phyloP scores from a whole-genome alignment of 2,113 vertebrate species.

The Pseudolaguvia tuberculata region DNA sequence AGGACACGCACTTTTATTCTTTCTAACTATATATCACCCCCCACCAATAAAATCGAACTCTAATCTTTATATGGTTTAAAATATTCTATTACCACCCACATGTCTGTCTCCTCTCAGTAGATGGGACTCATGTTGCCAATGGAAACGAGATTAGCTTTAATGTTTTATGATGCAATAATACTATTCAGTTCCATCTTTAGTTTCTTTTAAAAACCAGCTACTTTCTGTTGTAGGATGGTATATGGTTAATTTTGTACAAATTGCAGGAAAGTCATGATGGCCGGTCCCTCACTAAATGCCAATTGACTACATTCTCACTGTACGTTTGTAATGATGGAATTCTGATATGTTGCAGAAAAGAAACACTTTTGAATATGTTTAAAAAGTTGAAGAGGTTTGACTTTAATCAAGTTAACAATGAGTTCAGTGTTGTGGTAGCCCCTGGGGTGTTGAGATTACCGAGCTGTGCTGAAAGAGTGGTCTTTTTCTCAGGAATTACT shows the following conservation, averaged over 20 bases:
- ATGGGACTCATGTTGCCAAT: neutral
- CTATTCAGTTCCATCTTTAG: neutral
- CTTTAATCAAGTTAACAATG: neutral
- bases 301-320: neutral
- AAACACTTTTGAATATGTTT: neutral
- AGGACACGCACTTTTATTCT: too few species aligned
- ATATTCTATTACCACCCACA: neutral
- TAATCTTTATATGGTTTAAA: neutral
- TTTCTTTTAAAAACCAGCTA: neutral
- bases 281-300: neutral
- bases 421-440: neutral
- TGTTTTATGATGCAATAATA: neutral
- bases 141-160: neutral
- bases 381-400: neutral
- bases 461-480: constrained; percentile 83
- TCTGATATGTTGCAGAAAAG: neutral
- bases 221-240: too few species aligned
- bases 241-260: neutral
- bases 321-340: neutral
- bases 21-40: too few species aligned
- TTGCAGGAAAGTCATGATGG: neutral
- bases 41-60: too few species aligned
- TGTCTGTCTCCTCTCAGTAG: neutral
- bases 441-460: constrained; percentile 66
- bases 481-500: constrained; percentile 77